Evolutionary conservation across 2,888 invertebrate species (phyloP), one percentile per base, ranked within the genome.

Genomic region (Rhynchonema sp.): DNA sequence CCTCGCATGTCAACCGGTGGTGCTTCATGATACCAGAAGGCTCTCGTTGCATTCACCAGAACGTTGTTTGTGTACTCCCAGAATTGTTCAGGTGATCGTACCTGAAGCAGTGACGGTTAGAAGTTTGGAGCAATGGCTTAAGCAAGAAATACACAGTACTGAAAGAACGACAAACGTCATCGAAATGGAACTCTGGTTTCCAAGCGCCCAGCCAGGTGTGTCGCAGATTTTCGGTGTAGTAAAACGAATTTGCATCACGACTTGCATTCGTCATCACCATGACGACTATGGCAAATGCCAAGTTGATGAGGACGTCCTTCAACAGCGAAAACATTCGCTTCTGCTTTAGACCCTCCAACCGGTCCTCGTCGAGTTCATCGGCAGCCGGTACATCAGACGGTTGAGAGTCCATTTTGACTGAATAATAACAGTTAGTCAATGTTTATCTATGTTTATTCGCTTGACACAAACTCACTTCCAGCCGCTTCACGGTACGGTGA

Each of bases 291-390:
- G 78, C 66, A 69, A 77, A 78, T 63, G 77, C 66, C 22, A 71
- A 63, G 66, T 77, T 78, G 60, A 74, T 70, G 30, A 73, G 60
- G 20, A 78, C 74, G 65, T 78, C 78, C 57, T 74, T 65, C 22
- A 78, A 61, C 30, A 77, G 71, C 20, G 69, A 68, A 66, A 73
- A 75, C 76, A 77, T 78, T 65, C 76, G 71, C n/a, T 77, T 68
- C 64, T 78, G 77, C 60, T 76, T 76, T 62, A 74, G 59, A 22
- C 78, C 65, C 46, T 69, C 65, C 54, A 70, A 64, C 55, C 75
- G 66, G 1, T 73, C 73, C 58, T 69, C 66, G 54, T 58, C 53
- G n/a, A 53, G 23, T 25, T 63, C 55, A 30, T 73, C 70, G 63
- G 75, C 27, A 17, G 28, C 52, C 6, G 38, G 38, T 38, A 17